A percentile compares a stretch with the other conserved stretches of the same genome.
Conservation (phyloP, 64 coral and sea anemone species). For the Acropora yongei region DNA sequence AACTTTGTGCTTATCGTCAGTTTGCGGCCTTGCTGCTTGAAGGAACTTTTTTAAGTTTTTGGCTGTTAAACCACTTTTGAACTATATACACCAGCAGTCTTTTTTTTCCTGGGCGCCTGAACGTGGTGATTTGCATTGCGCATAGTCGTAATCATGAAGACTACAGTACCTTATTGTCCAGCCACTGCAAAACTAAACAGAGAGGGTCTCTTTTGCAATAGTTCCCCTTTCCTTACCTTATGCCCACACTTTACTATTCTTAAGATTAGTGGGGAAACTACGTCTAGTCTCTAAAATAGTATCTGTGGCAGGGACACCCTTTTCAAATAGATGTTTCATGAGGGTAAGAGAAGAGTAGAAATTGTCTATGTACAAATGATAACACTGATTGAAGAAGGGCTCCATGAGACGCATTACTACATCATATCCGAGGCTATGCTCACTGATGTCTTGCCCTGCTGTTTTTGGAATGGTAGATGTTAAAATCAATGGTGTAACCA, state of each 20-base stretch:
- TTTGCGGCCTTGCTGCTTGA: conserved; percentile 6
- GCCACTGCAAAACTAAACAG: too few species aligned
- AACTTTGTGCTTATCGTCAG: conserved; percentile 10
- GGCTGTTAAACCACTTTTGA: too few species aligned
- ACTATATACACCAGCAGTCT: too few species aligned
- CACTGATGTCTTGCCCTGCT: conserved; percentile 25
- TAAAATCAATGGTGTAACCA: conserved; percentile 8
- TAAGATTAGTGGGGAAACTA: too few species aligned
- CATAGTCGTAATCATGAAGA: too few species aligned
- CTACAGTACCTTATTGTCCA: too few species aligned
- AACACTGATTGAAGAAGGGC: conserved; percentile 37
- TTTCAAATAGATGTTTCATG: conserved; percentile 15
- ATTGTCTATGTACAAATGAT: conserved; percentile 52
- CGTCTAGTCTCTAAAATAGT: too few species aligned
- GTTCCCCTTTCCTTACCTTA: too few species aligned
- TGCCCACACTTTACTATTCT: too few species aligned
- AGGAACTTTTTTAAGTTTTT: neutral
- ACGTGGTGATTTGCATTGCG: too few species aligned
- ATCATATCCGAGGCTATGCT: conserved; percentile 52
- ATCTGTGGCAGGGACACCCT: neutral
- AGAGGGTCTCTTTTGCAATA: too few species aligned
- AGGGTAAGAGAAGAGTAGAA: conserved; percentile 56
- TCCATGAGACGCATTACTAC: conserved; percentile 27
- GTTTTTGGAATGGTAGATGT: neutral
- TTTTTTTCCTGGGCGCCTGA: too few species aligned